Evolutionary conservation across 1,140 invertebrate genomes (phyloP), one percentile per base, ranked within the genome.

Genomic region (Lepidurus couesii): DNA sequence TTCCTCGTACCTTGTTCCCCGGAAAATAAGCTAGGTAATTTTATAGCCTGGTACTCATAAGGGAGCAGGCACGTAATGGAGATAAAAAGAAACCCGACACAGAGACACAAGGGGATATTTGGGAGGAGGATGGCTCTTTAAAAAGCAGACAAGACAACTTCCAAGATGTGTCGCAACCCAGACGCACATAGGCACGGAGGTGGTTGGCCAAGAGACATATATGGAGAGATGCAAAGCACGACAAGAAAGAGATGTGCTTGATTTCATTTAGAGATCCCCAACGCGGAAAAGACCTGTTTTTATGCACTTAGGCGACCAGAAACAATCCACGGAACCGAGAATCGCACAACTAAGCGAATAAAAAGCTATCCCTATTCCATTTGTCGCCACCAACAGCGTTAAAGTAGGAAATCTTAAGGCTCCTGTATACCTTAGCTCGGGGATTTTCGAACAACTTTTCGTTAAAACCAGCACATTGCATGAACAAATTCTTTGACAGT

Each of bases 31-130:
- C 21, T 21, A 16, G 16, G 53, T 65, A 65, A 65, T 65, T 65
- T 65, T 21, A 13, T 65, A n/a, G 53, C 53, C 53, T 65, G 53
- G 53, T 65, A 65, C 53, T n/a, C 16, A 21, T 65, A 65, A 65
- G 53, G 21, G 53, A 65, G 53, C 6, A 65, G 53, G 53, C 53
- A 65, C 53, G 53, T 21, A n/a, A 65, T 65, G 53, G 53, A 65
- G 13, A 65, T 65, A n/a, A 65, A 65, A 21, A 65, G 9, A 65
- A 65, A 65, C 13, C 16, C 6, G 53, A 65, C 16, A 16, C 16
- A 65, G 13, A 65, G 53, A 16, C 16, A 65, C 16, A 21, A 16
- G 13, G 13, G 53, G 21, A 65, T 7, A 65, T 13, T 13, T 65
- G 13, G 21, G 53, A 21, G 53, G 13, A 65, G 21, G 13, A 21